A percentile compares a stretch with the other conserved stretches of the same genome.
These are phyloP conservation scores for Chrysogorgia sp. DNA, from an alignment of 92 coral and sea anemone species.

Conservation along the genomic window DNA sequence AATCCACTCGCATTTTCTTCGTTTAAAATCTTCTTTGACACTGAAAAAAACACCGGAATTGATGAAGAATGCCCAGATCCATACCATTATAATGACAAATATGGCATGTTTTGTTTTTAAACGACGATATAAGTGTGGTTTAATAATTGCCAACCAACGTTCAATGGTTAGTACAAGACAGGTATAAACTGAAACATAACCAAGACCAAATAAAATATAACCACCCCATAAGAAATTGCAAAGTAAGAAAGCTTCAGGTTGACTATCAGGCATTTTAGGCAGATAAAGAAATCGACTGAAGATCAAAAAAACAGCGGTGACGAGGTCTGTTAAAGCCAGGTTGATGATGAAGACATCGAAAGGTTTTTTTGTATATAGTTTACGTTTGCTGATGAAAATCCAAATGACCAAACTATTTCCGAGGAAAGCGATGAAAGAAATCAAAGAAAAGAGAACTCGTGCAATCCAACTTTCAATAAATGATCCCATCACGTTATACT, in stretches of 20 bases:
- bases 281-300: conserved; percentile 7
- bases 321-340: conserved; percentile 2
- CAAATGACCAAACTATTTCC: conserved; percentile 41
- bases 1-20: conserved; percentile 30
- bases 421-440: conserved; percentile 17
- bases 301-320: neutral
- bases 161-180: conserved; percentile 8
- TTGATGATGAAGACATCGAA: conserved; percentile 10
- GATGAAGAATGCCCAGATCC: neutral
- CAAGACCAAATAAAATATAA: neutral
- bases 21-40: conserved; percentile 13
- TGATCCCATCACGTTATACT: neutral
- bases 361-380: conserved; percentile 9
- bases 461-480: conserved; percentile 18
- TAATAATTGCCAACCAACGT: conserved; percentile 9
- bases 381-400: conserved; percentile 22
- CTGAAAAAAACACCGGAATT: neutral
- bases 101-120: neutral
- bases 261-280: neutral
- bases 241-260: conserved; percentile 19
- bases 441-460: neutral
- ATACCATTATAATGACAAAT: neutral
- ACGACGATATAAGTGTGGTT: conserved; percentile 1
- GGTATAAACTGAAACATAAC: neutral
- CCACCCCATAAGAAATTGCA: neutral